Conservation (phyloP, 1,140 invertebrate genomes). For the Anthonomus grandis region DNA sequence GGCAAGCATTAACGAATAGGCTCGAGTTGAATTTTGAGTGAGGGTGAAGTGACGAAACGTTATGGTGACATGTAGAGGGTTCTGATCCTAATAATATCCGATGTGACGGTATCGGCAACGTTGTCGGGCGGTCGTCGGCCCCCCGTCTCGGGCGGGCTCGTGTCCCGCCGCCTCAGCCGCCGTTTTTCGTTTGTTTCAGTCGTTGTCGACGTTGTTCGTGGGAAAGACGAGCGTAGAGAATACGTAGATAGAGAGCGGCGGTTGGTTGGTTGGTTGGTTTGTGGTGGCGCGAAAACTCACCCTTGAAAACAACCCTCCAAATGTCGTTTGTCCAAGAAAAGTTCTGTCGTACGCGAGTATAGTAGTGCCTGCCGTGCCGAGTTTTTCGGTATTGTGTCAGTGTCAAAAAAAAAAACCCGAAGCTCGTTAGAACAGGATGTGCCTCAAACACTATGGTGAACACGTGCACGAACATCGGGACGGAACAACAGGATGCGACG, state of each 20-base stretch:
- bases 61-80: too few relatives aligned
- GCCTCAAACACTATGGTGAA: constrained; percentile 19
- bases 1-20: too few relatives aligned
- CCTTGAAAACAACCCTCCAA: constrained; percentile 4
- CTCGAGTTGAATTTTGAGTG: too few relatives aligned
- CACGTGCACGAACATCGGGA: constrained; percentile 25
- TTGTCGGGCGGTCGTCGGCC: constrained; percentile 21
- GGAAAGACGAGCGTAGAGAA: constrained; percentile 14
- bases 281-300: constrained; percentile 18
- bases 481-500: constrained; percentile 32
- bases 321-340: neutral
- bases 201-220: constrained; percentile 6
- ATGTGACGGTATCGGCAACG: neutral
- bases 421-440: constrained; percentile 24
- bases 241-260: constrained; percentile 6
- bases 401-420: constrained; percentile 5
- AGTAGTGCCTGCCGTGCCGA: neutral
- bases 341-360: neutral
- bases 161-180: constrained; percentile 15
- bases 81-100: too few relatives aligned
- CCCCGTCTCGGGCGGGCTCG: constrained; percentile 26
- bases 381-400: constrained; percentile 1
- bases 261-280: neutral
- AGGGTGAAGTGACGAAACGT: too few relatives aligned
- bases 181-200: constrained; percentile 17